Percentiles rank a stretch among this genome's conserved stretches.
These are phyloP conservation scores for Arbacia lixula DNA, from an alignment of 53 echinoderm and acorn worm genomes.

Conservation along the genomic window DNA sequence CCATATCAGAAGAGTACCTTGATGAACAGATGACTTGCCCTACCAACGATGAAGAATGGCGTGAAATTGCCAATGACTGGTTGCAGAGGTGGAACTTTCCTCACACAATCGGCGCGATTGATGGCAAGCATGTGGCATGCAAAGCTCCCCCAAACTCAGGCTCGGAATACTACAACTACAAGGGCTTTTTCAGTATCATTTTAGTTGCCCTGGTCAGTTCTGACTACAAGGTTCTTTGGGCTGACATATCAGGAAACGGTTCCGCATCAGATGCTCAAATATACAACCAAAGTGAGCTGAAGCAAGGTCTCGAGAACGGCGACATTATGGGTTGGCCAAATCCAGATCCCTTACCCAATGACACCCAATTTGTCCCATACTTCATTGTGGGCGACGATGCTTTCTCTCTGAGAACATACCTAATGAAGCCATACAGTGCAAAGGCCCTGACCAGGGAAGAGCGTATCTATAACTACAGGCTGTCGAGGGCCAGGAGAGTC, in stretches of 20 bases:
- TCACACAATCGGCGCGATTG: no score
- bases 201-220: no score
- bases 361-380: slow-evolving; percentile 25
- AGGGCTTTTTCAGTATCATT: no score
- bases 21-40: no score
- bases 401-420: slow-evolving; percentile 12
- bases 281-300: slow-evolving; percentile 43
- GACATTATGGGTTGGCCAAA: slow-evolving; percentile 14
- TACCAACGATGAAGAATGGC: no score
- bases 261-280: slow-evolving; percentile 40
- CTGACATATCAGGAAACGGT: slow-evolving; percentile 29
- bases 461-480: slow-evolving; percentile 56
- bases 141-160: no score
- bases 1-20: no score
- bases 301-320: not conserved
- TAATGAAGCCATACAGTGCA: slow-evolving; percentile 40
- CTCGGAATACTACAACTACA: no score
- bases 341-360: slow-evolving; percentile 38
- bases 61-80: no score
- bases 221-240: no score
- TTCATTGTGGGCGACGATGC: slow-evolving; percentile 39
- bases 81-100: no score
- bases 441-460: slow-evolving; percentile 19
- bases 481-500: slow-evolving; percentile 40
- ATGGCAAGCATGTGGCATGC: no score